A percentile compares a stretch with the other conserved stretches of the same genome.
phyloP scores from a whole-genome alignment of 2,113 vertebrate species.

The Forbesichthys agassizii region DNA sequence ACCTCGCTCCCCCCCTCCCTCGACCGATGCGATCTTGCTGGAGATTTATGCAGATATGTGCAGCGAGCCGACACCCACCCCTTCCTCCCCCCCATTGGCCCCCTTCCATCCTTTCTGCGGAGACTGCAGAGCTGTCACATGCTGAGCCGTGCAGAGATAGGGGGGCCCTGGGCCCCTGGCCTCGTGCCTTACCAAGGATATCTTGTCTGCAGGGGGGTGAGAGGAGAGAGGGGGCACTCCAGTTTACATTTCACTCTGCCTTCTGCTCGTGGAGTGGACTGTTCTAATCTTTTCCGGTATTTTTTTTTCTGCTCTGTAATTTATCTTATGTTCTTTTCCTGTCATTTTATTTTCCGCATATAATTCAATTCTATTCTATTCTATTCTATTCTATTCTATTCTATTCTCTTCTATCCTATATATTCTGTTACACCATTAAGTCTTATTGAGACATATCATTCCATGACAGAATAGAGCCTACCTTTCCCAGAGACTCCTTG shows the following conservation, averaged over 20 bases:
- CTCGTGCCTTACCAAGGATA: conserved; percentile 62
- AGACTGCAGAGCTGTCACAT: conserved; percentile 67
- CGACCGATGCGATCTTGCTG: conserved; percentile 74
- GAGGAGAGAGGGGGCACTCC: conserved; percentile 29
- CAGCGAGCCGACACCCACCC: conserved; percentile 63
- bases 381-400: conserved; percentile 19
- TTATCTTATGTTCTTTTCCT: not conserved
- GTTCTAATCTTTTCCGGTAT: not conserved
- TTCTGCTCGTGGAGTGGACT: too few relatives aligned
- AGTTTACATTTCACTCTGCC: conserved; percentile 27
- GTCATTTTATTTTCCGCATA: conserved; percentile 11
- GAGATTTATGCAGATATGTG: conserved; percentile 78
- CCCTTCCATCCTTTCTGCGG: conserved; percentile 71
- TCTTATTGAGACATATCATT: conserved; percentile 66
- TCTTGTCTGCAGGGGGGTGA: conserved; percentile 58
- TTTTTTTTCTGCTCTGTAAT: too few relatives aligned
- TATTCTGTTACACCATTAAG: conserved; percentile 5
- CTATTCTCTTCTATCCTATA: too few relatives aligned
- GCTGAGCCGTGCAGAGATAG: conserved; percentile 72
- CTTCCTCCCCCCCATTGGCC: conserved; percentile 26
- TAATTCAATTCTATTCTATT: conserved; percentile 15
- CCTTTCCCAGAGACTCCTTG: conserved; percentile 57
- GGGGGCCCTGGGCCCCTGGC: conserved; percentile 60
- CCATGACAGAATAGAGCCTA: conserved; percentile 62
- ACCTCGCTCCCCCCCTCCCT: conserved; percentile 47